A percentile compares a stretch with the other conserved stretches of the same genome.
Evolutionary conservation across 2,888 invertebrate genomes (phyloP).

Genomic region (Xylophagus ater): DNA sequence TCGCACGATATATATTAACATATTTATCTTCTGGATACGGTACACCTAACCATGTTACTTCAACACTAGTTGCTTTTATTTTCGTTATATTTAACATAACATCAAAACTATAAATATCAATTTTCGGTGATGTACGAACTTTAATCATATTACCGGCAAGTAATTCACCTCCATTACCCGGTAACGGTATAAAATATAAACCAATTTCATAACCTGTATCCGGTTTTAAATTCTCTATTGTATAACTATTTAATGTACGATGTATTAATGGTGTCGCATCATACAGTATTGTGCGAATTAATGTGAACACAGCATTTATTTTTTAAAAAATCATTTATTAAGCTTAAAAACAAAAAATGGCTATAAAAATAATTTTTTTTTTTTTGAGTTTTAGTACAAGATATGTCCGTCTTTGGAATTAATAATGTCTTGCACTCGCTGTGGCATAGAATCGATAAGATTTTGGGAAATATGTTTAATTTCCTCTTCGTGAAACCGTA

Average conservation of each 20-base stretch:
- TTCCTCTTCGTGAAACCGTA: too few relatives aligned
- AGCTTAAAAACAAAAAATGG: too few relatives aligned
- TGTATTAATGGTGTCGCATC: constrained; percentile 77
- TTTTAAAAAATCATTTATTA: too few relatives aligned
- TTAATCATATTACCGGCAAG: constrained; percentile 58
- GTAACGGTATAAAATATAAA: constrained; percentile 71
- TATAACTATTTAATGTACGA: constrained; percentile 63
- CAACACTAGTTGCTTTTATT: constrained; percentile 65
- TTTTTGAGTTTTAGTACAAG: too few relatives aligned
- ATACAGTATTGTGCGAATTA: too few relatives aligned
- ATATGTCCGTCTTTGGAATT: too few relatives aligned
- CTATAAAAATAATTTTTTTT: too few relatives aligned
- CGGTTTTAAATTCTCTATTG: constrained; percentile 65
- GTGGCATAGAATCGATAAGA: too few relatives aligned
- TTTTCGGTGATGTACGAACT: constrained; percentile 54
- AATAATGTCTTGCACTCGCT: too few relatives aligned
- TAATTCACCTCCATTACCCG: constrained; percentile 66
- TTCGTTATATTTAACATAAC: constrained; percentile 64
- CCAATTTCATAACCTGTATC: constrained; percentile 73
- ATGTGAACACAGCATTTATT: too few relatives aligned
- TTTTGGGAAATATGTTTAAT: too few relatives aligned
- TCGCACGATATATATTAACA: constrained; percentile 78
- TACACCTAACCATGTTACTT: constrained; percentile 72
- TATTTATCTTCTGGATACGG: constrained; percentile 83
- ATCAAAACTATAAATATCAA: constrained; percentile 74